phyloP scores from a whole-genome alignment of 1,140 invertebrate species.

The Paralvinella palmiformis region DNA sequence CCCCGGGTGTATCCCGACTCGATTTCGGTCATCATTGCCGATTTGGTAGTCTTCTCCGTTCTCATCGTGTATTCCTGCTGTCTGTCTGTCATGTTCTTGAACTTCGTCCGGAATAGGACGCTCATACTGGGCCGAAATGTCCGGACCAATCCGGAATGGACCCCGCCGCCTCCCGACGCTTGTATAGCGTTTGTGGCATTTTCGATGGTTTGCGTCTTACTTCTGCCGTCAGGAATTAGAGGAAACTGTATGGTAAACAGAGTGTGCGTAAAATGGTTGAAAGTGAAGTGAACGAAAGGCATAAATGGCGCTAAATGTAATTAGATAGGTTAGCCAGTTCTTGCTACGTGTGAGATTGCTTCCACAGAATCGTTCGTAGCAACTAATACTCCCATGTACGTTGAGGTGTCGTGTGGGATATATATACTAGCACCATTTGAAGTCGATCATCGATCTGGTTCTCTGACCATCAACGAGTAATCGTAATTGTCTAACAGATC shows the following conservation, averaged over 20 bases:
- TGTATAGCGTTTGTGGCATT: no score
- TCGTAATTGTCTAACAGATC: background rate
- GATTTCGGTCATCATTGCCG: conserved; percentile 31
- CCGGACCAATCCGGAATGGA: no score
- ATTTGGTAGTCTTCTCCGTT: conserved; percentile 40
- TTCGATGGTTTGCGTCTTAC: no score
- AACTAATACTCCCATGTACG: background rate
- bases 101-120: conserved; percentile 43
- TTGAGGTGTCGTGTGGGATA: background rate
- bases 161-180: no score
- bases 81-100: conserved; percentile 43
- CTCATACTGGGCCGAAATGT: no score
- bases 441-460: background rate
- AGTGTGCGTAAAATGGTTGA: no score
- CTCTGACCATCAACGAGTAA: background rate
- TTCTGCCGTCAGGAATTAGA: no score
- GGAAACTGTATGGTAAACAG: no score
- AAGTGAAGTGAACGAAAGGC: background rate
- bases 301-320: background rate
- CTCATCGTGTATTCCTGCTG: conserved; percentile 43
- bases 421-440: background rate
- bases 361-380: background rate
- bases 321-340: background rate
- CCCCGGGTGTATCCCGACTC: conserved; percentile 39
- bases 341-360: background rate